Percentiles rank a stretch among this genome's conserved stretches.
phyloP scores from a whole-genome alignment of 2,113 vertebrate species.

The Thermophis baileyi region DNA sequence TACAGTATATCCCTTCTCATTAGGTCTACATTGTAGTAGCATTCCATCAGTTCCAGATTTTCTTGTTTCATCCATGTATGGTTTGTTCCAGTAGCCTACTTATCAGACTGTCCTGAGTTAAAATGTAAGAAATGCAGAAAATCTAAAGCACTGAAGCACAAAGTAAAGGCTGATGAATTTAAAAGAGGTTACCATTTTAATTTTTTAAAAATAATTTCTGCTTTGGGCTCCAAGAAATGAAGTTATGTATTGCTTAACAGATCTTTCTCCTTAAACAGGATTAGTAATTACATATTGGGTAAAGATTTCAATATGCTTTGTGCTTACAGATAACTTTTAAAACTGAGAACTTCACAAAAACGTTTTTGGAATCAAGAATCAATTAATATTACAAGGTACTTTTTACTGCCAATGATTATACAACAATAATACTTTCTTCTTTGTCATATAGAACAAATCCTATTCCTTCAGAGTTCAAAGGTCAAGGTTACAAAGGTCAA shows the following conservation, averaged over 20 bases:
- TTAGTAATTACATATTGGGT: conserved; percentile 40
- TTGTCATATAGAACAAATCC: not conserved
- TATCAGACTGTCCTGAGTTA: not conserved
- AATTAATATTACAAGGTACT: not conserved
- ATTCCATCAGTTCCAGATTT: not conserved
- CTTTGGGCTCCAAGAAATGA: conserved; percentile 30
- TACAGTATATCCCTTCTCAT: not conserved
- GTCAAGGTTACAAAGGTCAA: not conserved
- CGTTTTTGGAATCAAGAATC: not conserved
- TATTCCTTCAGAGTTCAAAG: not conserved
- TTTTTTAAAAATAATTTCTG: not conserved
- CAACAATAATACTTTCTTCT: not conserved
- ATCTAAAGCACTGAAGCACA: conserved; percentile 2
- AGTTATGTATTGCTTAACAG: not conserved
- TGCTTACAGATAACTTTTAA: not conserved
- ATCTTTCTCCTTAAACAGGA: conserved; percentile 26
- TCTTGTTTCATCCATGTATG: not conserved
- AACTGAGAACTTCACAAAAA: not conserved
- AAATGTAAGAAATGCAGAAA: conserved; percentile 12
- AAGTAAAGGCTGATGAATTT: conserved; percentile 18
- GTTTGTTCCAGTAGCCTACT: not conserved
- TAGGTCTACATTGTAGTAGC: not conserved
- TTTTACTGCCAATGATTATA: not conserved
- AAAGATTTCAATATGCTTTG: conserved; percentile 15
- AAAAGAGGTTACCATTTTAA: not conserved